Evolutionary conservation across 2,888 invertebrate genomes (phyloP).

Genomic region (Caenorhabditis japonica): DNA sequence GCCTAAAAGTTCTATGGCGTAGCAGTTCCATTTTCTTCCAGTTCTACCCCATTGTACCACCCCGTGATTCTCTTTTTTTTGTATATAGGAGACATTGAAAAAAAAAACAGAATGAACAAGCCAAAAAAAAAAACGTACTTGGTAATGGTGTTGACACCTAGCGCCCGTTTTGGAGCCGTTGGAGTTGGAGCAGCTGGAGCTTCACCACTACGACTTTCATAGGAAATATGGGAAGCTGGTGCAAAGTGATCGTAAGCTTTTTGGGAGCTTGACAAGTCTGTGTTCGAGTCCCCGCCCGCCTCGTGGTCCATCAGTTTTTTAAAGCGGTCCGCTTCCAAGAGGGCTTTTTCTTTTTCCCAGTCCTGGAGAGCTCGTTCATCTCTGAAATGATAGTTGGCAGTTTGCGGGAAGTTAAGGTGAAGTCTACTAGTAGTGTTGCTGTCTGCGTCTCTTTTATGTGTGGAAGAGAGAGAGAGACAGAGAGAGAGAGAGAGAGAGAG

Average conservation of each 20-base stretch:
- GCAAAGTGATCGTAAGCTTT: constrained; percentile 55
- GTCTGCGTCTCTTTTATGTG: too few relatives aligned
- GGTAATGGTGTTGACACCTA: constrained; percentile 16
- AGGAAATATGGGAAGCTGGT: constrained; percentile 61
- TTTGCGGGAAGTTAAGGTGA: too few relatives aligned
- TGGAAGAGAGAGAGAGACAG: too few relatives aligned
- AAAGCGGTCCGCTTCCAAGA: constrained; percentile 62
- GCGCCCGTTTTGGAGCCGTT: constrained; percentile 25
- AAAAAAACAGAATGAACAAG: neutral
- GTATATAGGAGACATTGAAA: neutral
- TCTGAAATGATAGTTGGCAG: constrained; percentile 35
- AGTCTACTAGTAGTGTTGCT: too few relatives aligned
- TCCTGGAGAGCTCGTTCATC: constrained; percentile 59
- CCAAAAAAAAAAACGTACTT: constrained; percentile 44
- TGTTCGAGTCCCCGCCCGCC: constrained; percentile 60
- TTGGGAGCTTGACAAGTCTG: constrained; percentile 49
- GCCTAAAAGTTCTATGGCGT: too few relatives aligned
- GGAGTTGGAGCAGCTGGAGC: too few relatives aligned
- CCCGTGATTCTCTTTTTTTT: constrained; percentile 6
- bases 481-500: too few relatives aligned
- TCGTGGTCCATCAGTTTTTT: constrained; percentile 59
- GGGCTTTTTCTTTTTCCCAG: constrained; percentile 63
- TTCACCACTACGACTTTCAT: constrained; percentile 46
- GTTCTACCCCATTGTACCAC: too few relatives aligned
- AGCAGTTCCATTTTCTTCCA: too few relatives aligned